Evolutionary conservation across 1,140 invertebrate genomes (phyloP), one percentile per base, ranked within the genome.

Genomic region (Aricia agestis): DNA sequence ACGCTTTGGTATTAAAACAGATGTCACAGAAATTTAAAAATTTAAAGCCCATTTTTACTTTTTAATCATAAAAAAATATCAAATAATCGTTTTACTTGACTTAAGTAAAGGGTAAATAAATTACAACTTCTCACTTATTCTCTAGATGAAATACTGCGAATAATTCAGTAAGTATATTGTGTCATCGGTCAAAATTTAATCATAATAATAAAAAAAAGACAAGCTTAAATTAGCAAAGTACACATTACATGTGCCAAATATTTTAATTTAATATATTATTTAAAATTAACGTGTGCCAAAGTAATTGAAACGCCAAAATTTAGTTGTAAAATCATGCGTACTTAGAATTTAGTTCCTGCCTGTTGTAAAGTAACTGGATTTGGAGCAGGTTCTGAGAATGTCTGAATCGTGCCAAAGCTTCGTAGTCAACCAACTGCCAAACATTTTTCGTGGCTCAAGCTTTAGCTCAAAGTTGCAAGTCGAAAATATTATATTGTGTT

Each of bases 1-100:
- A 52, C 45, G 45, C 45, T 52, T 52, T 52, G 45, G 45, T 52
- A 52, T 52, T 52, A 52, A 52, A 52, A 52, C 45, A 42, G 41
- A 9, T 42, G 41, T 42, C 11, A 42, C 41, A 42, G 41, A 42
- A 42, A 6, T n/a, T n/a, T n/a, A n/a, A n/a, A n/a, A n/a, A n/a
- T n/a, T n/a, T n/a, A n/a, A n/a, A n/a, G n/a, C n/a, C n/a, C n/a
- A 42, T 42, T 42, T 42, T 42, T 42, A 42, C 41, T 42, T 42
- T 6, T 42, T 9, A 1, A 42, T 42, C 2, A 42, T 42, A 42
- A 11, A 7, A 42, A 1, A 42, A 1, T 9, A 42, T 42, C 11
- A 42, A 42, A 11, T 6, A 6, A 11, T 42, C 41, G 41, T 25
- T 42, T 42, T 6, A 42, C 41, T 11, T 42, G 41, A 25, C 1